Evolutionary conservation across 2,113 vertebrate genomes (phyloP).

Genomic region (Hystrix cristata): DNA sequence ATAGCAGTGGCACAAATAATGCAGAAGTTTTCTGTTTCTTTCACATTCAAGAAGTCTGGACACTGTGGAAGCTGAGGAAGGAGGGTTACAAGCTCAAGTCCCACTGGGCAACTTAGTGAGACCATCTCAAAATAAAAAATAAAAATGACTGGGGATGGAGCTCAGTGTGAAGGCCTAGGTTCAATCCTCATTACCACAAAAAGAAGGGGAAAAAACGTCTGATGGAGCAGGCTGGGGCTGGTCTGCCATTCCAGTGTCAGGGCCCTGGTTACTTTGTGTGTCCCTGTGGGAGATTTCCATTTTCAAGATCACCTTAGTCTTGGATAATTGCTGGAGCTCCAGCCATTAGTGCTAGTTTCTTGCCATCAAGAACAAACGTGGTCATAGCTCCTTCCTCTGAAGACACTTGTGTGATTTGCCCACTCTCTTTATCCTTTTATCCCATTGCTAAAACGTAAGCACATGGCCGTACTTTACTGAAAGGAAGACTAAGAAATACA

Average conservation of each 20-base stretch:
- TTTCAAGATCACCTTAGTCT: not conserved
- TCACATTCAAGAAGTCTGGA: not conserved
- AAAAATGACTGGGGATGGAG: not conserved
- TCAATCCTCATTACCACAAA: not conserved
- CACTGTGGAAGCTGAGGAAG: not conserved
- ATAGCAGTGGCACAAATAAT: fast-evolving
- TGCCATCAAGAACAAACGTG: not conserved
- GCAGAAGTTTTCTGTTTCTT: not conserved
- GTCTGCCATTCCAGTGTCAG: fast-evolving
- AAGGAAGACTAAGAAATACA: not conserved
- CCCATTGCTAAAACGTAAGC: not conserved
- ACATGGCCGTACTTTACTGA: not conserved
- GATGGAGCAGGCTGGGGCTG: fast-evolving
- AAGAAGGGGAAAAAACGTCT: not conserved
- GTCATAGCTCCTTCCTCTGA: not conserved
- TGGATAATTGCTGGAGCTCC: not conserved
- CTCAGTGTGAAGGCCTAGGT: no score
- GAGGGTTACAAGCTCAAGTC: not conserved
- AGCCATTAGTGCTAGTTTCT: not conserved
- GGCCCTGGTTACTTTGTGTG: not conserved
- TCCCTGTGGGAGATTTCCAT: not conserved
- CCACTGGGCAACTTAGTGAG: not conserved
- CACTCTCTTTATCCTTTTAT: not conserved
- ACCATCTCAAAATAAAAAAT: not conserved
- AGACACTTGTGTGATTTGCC: not conserved